Evolutionary conservation across 1,140 invertebrate species (phyloP), one percentile per base, ranked within the genome.

Genomic region (Drosophila simulans): DNA sequence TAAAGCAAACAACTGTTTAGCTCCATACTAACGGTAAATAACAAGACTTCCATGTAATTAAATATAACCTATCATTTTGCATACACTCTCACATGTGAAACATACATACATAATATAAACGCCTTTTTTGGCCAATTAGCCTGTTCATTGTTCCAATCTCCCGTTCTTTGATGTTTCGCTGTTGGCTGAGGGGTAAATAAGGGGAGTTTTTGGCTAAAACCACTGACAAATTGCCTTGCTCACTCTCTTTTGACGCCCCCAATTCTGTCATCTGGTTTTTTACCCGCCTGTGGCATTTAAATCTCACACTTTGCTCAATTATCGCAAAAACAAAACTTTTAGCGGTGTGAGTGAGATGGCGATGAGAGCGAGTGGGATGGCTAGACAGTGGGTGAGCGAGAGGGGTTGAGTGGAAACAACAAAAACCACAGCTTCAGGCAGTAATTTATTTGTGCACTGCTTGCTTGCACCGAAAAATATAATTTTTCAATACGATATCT

Each of bases 231-330:
- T 86, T 74, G 75, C 51, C 66, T 10, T 37, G 34, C 35, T 55
- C 63, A 31, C 49, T 31, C 49, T 17, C 27, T 17, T 17, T 27
- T 34, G 0, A n/a, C 54, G 27, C 60, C 54, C 39, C 39, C 54
- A n/a, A 15, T 31, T 43, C n/a, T 31, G n/a, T 53, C 39, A 0
- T 31, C 56, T 17, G 10, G 10, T 17, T 42, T 40, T 20, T 34
- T 57, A 25, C 17, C 34, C 13, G 66, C 81, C 82, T 60, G 58
- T 42, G 79, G 79, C 83, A 88, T 86, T 86, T 86, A 88, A 83
- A 79, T 83, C 83, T 88, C 80, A 88, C 84, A 89, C 79, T 80
- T 88, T 49, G 70, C 75, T 37, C 75, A 88, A 83, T 89, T 88
- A 83, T 77, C 63, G 68, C 77, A 79, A 71, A 63, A 71, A 59